Conservation (phyloP, 23 tunicate genomes). For the Phallusia fumigata region DNA sequence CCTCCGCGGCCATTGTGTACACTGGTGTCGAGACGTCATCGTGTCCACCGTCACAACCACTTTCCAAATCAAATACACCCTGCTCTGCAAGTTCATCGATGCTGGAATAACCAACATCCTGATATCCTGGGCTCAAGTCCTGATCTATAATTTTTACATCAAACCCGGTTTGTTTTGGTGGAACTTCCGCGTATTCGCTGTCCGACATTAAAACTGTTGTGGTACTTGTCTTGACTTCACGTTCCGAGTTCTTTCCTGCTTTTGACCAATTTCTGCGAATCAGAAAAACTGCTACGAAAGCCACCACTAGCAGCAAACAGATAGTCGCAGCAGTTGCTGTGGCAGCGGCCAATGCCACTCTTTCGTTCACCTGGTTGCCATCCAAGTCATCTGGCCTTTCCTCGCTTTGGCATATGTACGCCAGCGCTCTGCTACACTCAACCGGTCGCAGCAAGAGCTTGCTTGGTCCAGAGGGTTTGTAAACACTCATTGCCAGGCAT, state of each 20-base stretch:
- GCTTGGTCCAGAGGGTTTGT: neutral
- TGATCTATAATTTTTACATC: neutral
- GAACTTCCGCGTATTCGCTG: neutral
- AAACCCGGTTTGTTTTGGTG: neutral
- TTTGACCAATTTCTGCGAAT: neutral
- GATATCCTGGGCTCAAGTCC: neutral
- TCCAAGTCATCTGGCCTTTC: neutral
- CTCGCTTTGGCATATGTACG: neutral
- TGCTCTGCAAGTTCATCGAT: neutral
- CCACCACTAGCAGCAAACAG: neutral
- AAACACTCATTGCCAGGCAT: conserved; percentile 2
- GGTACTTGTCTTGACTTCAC: too few relatives aligned
- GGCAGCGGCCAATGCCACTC: neutral
- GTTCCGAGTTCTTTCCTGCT: neutral
- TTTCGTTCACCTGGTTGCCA: neutral
- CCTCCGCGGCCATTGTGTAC: neutral
- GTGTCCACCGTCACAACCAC: neutral
- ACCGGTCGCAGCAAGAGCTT: neutral
- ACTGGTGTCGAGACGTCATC: neutral
- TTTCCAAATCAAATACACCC: neutral
- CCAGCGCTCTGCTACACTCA: neutral
- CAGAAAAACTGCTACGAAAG: neutral
- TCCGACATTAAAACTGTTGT: neutral
- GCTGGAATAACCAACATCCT: neutral
- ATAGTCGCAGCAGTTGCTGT: neutral